phyloP scores from a whole-genome alignment of 1,140 invertebrate genomes.

The Ganaspis sp. region DNA sequence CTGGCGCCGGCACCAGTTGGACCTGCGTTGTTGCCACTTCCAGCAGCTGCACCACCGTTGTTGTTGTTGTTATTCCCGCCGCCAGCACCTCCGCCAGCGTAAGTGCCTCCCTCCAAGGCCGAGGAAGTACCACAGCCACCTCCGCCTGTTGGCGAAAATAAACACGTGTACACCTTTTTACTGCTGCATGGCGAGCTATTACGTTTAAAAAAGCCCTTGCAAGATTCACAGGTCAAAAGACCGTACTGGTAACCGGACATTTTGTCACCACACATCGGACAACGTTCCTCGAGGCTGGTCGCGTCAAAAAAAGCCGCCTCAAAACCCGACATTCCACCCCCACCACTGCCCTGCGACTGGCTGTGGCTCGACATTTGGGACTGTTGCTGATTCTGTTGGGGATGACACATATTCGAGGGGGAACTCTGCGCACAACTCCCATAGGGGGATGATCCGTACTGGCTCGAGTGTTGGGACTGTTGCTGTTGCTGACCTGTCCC shows the following conservation, averaged over 20 bases:
- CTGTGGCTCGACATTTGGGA: conserved; percentile 42
- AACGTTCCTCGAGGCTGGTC: conserved; percentile 95
- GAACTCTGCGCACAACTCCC: conserved; percentile 69
- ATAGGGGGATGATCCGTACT: conserved; percentile 66
- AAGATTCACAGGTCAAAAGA: conserved; percentile 98
- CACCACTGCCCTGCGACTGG: conserved; percentile 56
- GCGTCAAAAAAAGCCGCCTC: conserved; percentile 83
- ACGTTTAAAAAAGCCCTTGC: conserved; percentile 99
- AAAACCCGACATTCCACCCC: conserved; percentile 68
- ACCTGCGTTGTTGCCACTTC: conserved; percentile 51
- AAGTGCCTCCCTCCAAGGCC: conserved; percentile 53
- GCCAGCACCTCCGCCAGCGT: conserved; percentile 58
- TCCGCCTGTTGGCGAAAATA: conserved; percentile 82
- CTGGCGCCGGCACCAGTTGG: conserved; percentile 62
- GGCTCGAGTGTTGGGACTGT: conserved; percentile 56
- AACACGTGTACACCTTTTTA: conserved; percentile 95
- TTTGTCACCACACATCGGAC: conserved; percentile 99
- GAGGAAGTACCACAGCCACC: conserved; percentile 63
- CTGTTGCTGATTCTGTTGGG: conserved; percentile 57
- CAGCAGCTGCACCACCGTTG: conserved; percentile 64
- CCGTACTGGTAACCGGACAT: conserved; percentile 99
- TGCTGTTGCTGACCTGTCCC: conserved; percentile 60
- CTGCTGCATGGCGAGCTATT: conserved; percentile 92
- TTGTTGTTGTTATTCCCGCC: conserved; percentile 54
- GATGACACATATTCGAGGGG: conserved; percentile 70